These are phyloP conservation scores for Cenopis cana DNA, from an alignment of 2,888 invertebrate genomes.

Conservation along the genomic window DNA sequence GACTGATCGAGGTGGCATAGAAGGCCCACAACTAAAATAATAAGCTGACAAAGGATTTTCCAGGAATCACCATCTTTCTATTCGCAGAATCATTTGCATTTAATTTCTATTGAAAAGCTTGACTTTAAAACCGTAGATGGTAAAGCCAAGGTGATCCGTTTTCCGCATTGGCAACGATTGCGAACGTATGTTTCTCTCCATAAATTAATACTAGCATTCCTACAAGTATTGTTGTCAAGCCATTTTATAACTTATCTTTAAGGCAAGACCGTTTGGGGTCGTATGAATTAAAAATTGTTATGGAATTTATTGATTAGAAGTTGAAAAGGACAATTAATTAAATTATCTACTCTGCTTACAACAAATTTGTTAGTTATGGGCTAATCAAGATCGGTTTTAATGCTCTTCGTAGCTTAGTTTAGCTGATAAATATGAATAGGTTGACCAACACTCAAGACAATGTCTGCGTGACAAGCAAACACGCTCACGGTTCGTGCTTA, in stretches of 20 bases:
- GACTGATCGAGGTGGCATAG: no score
- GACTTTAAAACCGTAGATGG: slow-evolving; percentile 23
- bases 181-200: slow-evolving; percentile 31
- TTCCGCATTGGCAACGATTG: slow-evolving; percentile 32
- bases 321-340: no score
- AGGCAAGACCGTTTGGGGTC: background rate
- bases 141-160: slow-evolving; percentile 31
- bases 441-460: background rate
- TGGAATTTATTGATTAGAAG: background rate
- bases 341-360: no score
- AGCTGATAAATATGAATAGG: background rate
- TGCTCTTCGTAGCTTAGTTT: no score
- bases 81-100: slow-evolving; percentile 8
- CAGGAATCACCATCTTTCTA: background rate
- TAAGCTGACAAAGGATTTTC: background rate
- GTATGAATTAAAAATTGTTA: background rate
- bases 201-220: slow-evolving; percentile 29
- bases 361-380: no score
- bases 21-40: no score
- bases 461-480: slow-evolving; percentile 10
- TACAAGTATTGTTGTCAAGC: background rate
- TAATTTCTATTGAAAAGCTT: slow-evolving; percentile 26
- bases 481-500: slow-evolving; percentile 5
- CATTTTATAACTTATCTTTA: background rate
- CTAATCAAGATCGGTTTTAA: no score